Percentiles rank a stretch among this genome's conserved stretches.
Conservation (phyloP, 2,888 invertebrate genomes). For the Eurytoma adleriae region DNA sequence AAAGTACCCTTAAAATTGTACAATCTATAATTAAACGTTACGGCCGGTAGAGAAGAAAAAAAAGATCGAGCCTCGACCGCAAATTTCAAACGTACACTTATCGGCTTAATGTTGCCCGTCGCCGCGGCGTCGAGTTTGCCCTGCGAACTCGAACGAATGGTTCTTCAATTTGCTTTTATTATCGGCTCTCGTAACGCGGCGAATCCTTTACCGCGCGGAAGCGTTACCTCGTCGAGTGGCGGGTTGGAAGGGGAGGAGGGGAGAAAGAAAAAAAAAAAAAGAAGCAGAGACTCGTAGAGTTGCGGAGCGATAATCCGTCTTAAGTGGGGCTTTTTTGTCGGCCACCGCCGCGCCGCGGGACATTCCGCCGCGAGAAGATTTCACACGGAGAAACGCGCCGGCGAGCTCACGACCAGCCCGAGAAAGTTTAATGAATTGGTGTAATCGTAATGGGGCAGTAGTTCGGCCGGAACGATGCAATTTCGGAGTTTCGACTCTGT, state of each 20-base stretch:
- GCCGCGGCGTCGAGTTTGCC: background rate
- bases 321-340: constrained; percentile 17
- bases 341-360: background rate
- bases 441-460: constrained; percentile 10
- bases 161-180: constrained; percentile 53
- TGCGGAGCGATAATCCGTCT: constrained; percentile 27
- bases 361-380: constrained; percentile 16
- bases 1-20: constrained; percentile 13
- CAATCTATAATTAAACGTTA: constrained; percentile 25
- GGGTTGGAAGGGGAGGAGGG: background rate
- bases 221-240: background rate
- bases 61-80: background rate
- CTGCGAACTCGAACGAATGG: constrained; percentile 18
- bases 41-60: too few species aligned
- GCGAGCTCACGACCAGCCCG: background rate
- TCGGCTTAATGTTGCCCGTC: constrained; percentile 19
- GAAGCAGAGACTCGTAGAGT: background rate
- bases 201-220: constrained; percentile 32
- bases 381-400: constrained; percentile 24
- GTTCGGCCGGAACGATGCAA: background rate
- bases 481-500: constrained; percentile 2
- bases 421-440: constrained; percentile 41
- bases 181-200: constrained; percentile 39
- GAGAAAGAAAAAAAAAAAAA: background rate
- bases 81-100: constrained; percentile 22